Base-by-base conservation (phyloP, 2,113 vertebrate species). In the Geothlypis trichas region DNA sequence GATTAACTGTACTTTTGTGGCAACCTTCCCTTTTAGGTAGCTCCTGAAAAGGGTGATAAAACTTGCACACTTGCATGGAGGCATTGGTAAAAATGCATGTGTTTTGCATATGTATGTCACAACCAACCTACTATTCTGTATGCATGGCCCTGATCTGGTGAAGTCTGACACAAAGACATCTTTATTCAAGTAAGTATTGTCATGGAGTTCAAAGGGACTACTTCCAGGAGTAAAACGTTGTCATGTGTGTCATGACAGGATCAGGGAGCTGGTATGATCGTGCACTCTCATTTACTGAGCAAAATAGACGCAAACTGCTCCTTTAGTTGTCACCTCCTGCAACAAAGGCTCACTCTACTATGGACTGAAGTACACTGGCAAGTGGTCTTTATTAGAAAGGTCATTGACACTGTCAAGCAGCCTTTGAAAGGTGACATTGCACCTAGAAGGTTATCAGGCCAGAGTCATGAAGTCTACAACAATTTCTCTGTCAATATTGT, bases 381-480 rank as follows among this genome's bases (percentile, higher is more conserved):
- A 71, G 95, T 89, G 87, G 90, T 97, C 84, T 93, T 95, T 91
- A 96, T 97, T 97, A 96, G 58, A 72, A 74, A 96, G 69, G 81
- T 91, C 68, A 84, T 13, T 84, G 89, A 82, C 88, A 71, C 46
- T 93, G 93, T 91, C 93, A 93, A 96, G 83, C 28, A 42, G 82
- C 90, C 95, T 95, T 95, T 82, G 72, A 91, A 96, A 96, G 58
- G 91, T 91, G 55, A 65, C 86, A 87, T 68, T 95, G 78, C 93
- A 97, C 62, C 78, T 91, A 97, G 55, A 97, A 92, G 93, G 96
- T 96, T 98, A 97, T 97, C 94, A 33, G 14, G 62, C 73, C 68
- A 92, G 91, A 97, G 91, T 65, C 95, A 97, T 33, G 35, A 75
- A 97, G 95, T 96, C 97, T 98, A 96, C 95, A 96, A 97, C 59